Percentiles rank a stretch among this genome's conserved stretches.
phyloP scores from a whole-genome alignment of 1,140 invertebrate species.

The Acromyrmex heyeri region DNA sequence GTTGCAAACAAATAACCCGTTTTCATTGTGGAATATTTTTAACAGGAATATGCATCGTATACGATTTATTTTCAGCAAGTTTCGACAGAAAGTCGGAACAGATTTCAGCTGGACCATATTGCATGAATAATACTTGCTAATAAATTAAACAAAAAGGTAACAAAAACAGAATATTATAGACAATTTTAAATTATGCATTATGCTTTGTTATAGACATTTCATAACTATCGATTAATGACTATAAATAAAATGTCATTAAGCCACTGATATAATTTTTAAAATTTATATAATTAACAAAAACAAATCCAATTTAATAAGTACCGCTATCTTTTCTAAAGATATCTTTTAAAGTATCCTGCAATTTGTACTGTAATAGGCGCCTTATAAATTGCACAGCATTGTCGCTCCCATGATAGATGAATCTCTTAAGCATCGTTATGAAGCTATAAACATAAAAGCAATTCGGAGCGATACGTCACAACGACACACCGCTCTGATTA shows the following conservation, averaged over 20 bases:
- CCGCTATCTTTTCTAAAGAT: neutral
- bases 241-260: neutral
- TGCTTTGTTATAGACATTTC: neutral
- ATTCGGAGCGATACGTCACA: constrained; percentile 34
- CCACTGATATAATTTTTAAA: neutral
- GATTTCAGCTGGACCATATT: constrained; percentile 8
- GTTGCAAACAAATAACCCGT: constrained; percentile 46
- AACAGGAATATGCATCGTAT: neutral
- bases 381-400: constrained; percentile 39
- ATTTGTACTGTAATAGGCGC: neutral
- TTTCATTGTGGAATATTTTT: constrained; percentile 55
- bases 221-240: neutral
- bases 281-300: neutral
- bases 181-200: neutral
- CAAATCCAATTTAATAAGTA: neutral
- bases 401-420: constrained; percentile 40
- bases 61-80: constrained; percentile 1
- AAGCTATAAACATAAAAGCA: constrained; percentile 44
- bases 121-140: neutral
- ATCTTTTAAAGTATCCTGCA: neutral
- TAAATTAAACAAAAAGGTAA: constrained; percentile 16
- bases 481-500: constrained; percentile 33
- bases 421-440: constrained; percentile 57
- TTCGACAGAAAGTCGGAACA: constrained; percentile 6
- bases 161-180: neutral